phyloP scores from a whole-genome alignment of 2,888 invertebrate species.

The Pterostichus niger region DNA sequence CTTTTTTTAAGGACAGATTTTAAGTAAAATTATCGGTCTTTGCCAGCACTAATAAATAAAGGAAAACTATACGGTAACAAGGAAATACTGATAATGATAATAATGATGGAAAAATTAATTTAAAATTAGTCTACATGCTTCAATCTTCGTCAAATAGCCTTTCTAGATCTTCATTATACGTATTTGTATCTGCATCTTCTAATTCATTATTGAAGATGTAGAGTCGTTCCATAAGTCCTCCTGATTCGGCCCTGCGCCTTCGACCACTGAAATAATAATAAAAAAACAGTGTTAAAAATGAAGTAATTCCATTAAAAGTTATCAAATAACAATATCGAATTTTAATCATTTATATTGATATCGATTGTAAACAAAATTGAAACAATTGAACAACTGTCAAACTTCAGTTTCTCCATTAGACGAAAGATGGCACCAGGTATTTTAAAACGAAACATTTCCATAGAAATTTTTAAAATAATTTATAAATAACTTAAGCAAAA shows the following conservation, averaged over 20 bases:
- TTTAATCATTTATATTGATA: slow-evolving; percentile 42
- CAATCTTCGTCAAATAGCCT: slow-evolving; percentile 59
- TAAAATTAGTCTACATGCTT: slow-evolving; percentile 1
- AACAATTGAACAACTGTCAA: not conserved
- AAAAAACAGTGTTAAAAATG: not conserved
- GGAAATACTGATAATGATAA: slow-evolving; percentile 47
- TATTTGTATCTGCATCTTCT: slow-evolving; percentile 68
- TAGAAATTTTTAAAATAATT: not conserved
- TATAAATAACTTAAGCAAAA: no score
- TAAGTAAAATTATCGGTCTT: no score
- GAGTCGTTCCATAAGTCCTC: slow-evolving; percentile 69
- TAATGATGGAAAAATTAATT: not conserved
- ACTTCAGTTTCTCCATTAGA: not conserved
- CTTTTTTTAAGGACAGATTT: no score
- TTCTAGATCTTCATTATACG: slow-evolving; percentile 53
- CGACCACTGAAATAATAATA: slow-evolving; percentile 73
- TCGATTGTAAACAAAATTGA: slow-evolving; percentile 47
- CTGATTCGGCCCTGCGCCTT: slow-evolving; percentile 73
- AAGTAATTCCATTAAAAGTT: slow-evolving; percentile 7
- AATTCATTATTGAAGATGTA: slow-evolving; percentile 70
- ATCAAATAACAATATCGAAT: slow-evolving; percentile 52
- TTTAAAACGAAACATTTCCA: not conserved
- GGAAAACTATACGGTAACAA: slow-evolving; percentile 21
- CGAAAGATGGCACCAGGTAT: slow-evolving; percentile 1
- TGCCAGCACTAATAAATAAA: slow-evolving; percentile 9